Conservation (phyloP, 2,888 invertebrate species). For the Brenthis hecate region DNA sequence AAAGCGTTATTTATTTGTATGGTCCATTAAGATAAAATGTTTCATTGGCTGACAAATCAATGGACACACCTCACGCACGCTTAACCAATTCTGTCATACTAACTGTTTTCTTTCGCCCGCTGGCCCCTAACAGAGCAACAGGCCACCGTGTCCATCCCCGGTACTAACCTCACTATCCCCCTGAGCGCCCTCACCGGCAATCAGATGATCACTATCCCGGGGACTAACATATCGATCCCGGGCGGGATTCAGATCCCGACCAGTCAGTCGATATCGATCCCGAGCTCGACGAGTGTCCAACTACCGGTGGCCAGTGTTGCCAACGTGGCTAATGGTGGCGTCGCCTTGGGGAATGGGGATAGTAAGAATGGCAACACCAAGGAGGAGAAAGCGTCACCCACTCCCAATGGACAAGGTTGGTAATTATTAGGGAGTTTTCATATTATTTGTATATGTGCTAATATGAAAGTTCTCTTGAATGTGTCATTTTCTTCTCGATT, state of each 20-base stretch:
- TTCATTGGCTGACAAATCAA: not conserved
- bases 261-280: constrained; percentile 58
- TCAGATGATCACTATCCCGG: constrained; percentile 81
- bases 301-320: constrained; percentile 50
- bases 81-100: constrained; percentile 67
- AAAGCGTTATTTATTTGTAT: too few relatives aligned
- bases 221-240: constrained; percentile 76
- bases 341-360: constrained; percentile 42
- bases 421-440: constrained; percentile 35
- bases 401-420: constrained; percentile 67
- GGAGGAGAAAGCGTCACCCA: constrained; percentile 38
- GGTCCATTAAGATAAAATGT: too few relatives aligned
- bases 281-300: constrained; percentile 52
- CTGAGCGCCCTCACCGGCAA: constrained; percentile 71
- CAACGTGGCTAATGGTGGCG: constrained; percentile 56
- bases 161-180: constrained; percentile 84
- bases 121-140: constrained; percentile 71
- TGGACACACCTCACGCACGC: constrained; percentile 47
- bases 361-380: constrained; percentile 75
- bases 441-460: not conserved
- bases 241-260: constrained; percentile 49
- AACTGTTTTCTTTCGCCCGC: constrained; percentile 57
- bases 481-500: not conserved
- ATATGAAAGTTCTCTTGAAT: not conserved
- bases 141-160: constrained; percentile 83